Conservation (phyloP, 2,797 vertebrate species). For the Muscicapa striata region DNA sequence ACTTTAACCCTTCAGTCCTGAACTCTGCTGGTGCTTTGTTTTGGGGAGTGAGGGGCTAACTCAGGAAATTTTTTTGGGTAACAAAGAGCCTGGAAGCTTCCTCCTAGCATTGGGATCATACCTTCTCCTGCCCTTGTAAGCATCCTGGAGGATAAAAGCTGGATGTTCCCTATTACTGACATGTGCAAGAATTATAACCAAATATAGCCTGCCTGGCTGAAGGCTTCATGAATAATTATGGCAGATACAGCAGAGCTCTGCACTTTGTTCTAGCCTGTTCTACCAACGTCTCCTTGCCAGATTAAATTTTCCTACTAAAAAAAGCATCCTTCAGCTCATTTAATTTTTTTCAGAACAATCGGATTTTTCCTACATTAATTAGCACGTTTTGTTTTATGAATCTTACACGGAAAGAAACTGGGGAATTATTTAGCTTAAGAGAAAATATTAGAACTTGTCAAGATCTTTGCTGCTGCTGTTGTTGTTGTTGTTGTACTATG, state of each 20-base stretch:
- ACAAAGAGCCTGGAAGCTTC: neutral
- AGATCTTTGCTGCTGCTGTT: constrained; percentile 39
- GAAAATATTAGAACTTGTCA: constrained; percentile 68
- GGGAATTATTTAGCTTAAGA: constrained; percentile 63
- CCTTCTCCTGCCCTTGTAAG: neutral
- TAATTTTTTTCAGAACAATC: neutral
- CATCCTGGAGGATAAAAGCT: neutral
- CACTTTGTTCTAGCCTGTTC: neutral
- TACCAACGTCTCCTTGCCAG: neutral
- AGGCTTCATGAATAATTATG: constrained; percentile 55
- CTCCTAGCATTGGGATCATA: neutral
- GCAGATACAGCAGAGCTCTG: neutral
- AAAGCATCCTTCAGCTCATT: neutral
- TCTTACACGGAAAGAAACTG: constrained; percentile 8
- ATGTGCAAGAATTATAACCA: constrained; percentile 31
- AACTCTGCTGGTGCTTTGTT: neutral
- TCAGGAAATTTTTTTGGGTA: neutral
- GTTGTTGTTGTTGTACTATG: constrained; percentile 19
- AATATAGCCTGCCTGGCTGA: constrained; percentile 5
- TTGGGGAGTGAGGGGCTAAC: neutral
- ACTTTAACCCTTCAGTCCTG: neutral
- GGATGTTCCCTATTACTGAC: neutral
- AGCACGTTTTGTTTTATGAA: constrained; percentile 39
- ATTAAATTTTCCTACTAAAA: constrained; percentile 25
- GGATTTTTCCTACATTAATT: constrained; percentile 42